These are phyloP conservation scores for Himalopsyche kuldschensis DNA, from an alignment of 2,888 invertebrate genomes.

Conservation along the genomic window DNA sequence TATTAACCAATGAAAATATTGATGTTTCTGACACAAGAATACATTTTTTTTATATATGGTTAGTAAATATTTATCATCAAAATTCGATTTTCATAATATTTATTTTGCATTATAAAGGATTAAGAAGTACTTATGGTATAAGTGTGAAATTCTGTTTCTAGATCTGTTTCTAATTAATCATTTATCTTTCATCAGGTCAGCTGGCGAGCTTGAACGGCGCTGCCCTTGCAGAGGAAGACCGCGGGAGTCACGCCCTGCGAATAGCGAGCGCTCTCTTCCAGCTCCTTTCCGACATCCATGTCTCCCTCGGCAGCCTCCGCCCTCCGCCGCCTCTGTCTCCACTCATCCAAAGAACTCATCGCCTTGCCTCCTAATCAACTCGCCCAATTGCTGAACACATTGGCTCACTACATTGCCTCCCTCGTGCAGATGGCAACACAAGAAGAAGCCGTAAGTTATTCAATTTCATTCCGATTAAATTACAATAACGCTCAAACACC, in stretches of 20 bases:
- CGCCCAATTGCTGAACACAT: conserved; percentile 53
- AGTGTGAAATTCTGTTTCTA: too few species aligned
- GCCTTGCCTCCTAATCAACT: conserved; percentile 53
- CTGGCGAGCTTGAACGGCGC: conserved; percentile 27
- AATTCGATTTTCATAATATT: too few species aligned
- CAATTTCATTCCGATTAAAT: not conserved
- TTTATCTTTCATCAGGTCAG: not conserved
- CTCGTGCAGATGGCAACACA: conserved; percentile 42
- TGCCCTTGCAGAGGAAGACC: conserved; percentile 14
- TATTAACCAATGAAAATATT: too few species aligned
- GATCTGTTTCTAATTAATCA: too few species aligned
- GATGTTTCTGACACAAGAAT: too few species aligned
- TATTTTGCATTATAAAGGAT: too few species aligned
- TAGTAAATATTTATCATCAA: too few species aligned
- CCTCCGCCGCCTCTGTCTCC: conserved; percentile 52
- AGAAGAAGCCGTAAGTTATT: conserved; percentile 54
- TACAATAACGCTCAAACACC: too few species aligned
- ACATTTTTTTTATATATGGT: too few species aligned
- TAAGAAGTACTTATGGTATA: too few species aligned
- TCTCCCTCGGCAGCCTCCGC: conserved; percentile 32
- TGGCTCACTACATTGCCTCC: conserved; percentile 43
- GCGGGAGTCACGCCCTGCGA: conserved; percentile 27
- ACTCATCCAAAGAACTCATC: conserved; percentile 53
- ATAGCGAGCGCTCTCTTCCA: conserved; percentile 30
- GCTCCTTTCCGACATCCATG: conserved; percentile 17